These are phyloP conservation scores for Lagothrix lagotricha DNA, from an alignment of 2,797 vertebrate genomes.

Conservation along the genomic window DNA sequence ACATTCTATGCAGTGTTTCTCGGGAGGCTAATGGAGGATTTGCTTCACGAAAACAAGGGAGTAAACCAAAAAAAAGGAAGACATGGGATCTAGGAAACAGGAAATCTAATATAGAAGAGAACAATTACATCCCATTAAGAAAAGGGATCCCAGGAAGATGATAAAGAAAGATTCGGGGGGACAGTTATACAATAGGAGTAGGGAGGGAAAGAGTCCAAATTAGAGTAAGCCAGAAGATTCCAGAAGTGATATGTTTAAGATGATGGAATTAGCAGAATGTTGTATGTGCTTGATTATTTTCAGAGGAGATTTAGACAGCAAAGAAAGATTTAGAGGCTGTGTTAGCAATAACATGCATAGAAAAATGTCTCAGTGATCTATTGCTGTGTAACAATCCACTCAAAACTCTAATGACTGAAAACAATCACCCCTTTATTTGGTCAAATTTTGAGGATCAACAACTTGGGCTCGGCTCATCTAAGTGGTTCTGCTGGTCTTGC, in stretches of 20 bases:
- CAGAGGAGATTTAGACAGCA: background rate
- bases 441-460: background rate
- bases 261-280: background rate
- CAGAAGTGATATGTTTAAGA: background rate
- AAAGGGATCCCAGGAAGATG: background rate
- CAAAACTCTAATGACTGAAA: background rate
- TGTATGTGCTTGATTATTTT: background rate
- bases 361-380: background rate
- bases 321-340: background rate
- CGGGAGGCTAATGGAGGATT: background rate
- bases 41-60: background rate
- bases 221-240: background rate
- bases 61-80: conserved; percentile 17
- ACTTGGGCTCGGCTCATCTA: background rate
- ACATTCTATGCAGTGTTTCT: background rate
- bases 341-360: background rate
- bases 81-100: background rate
- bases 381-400: background rate
- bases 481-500: background rate
- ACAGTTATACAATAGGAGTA: background rate
- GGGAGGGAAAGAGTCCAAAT: background rate
- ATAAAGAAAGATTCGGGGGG: background rate
- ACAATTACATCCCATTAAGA: background rate
- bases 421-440: background rate
- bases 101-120: background rate